Conservation (phyloP, 2,888 invertebrate species). For the Hipparchia sbordonii region DNA sequence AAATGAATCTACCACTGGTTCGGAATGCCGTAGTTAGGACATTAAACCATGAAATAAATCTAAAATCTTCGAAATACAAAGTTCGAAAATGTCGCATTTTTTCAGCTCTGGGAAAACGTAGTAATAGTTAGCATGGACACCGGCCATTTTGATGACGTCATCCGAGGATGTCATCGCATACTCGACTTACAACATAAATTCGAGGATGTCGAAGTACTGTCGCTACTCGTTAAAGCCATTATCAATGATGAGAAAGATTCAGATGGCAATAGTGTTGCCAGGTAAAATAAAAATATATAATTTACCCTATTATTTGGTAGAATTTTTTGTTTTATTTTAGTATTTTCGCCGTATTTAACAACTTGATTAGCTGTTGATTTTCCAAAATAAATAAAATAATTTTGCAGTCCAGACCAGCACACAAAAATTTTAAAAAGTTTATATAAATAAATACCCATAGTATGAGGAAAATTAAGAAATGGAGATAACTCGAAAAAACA, state of each 20-base stretch:
- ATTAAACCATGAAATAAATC: too few relatives aligned
- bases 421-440: too few relatives aligned
- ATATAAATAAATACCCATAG: too few relatives aligned
- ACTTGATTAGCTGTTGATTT: too few relatives aligned
- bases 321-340: not conserved
- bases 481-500: too few relatives aligned
- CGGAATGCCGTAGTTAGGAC: too few relatives aligned
- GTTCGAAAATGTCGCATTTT: not conserved
- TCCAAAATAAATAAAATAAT: too few relatives aligned
- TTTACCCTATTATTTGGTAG: not conserved
- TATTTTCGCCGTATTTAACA: not conserved
- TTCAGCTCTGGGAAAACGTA: conserved; percentile 95
- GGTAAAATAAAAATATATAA: conserved; percentile 47
- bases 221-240: conserved; percentile 88
- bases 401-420: too few relatives aligned
- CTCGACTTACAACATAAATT: conserved; percentile 93
- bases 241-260: conserved; percentile 85
- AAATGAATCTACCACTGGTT: too few relatives aligned
- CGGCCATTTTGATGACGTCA: conserved; percentile 92
- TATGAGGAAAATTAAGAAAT: too few relatives aligned
- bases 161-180: conserved; percentile 92
- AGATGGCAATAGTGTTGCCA: conserved; percentile 76
- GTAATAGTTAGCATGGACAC: conserved; percentile 94
- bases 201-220: conserved; percentile 89
- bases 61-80: not conserved